phyloP scores from a whole-genome alignment of 2,113 vertebrate species.

The Odontophorus gujanensis region DNA sequence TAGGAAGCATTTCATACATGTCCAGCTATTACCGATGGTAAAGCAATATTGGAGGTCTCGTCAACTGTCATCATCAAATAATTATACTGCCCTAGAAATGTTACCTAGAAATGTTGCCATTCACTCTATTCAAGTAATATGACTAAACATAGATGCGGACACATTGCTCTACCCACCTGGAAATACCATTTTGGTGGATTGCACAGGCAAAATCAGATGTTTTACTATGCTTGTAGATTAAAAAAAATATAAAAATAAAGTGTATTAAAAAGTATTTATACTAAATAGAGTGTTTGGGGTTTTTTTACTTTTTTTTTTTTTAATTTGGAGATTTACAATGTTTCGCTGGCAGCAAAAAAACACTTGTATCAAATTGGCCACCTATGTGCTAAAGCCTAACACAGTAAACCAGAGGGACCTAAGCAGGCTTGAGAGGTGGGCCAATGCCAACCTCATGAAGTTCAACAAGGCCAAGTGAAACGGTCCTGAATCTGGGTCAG shows the following conservation, averaged over 20 bases:
- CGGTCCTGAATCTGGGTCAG: no score
- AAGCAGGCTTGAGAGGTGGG: no score
- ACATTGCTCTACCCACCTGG: background rate
- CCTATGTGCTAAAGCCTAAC: background rate
- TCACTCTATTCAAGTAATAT: background rate
- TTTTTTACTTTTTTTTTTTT: background rate
- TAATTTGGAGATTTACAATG: background rate
- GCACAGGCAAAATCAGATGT: background rate
- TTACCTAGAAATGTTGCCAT: background rate
- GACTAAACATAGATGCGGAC: background rate
- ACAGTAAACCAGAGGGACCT: no score
- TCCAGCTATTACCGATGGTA: background rate
- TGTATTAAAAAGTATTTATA: slow-evolving; percentile 13
- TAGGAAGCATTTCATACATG: background rate
- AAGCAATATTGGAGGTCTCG: background rate
- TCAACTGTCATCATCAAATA: background rate
- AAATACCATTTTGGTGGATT: background rate
- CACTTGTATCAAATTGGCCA: fast-evolving
- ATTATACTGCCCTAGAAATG: background rate
- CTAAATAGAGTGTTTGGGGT: background rate
- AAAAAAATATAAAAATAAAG: background rate
- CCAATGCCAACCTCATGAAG: no score
- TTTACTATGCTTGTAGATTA: background rate
- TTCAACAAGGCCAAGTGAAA: no score
- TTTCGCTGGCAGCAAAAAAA: background rate